Evolutionary conservation across 2,888 invertebrate genomes (phyloP), one percentile per base, ranked within the genome.

Genomic region (Cryptocephalus moraei): DNA sequence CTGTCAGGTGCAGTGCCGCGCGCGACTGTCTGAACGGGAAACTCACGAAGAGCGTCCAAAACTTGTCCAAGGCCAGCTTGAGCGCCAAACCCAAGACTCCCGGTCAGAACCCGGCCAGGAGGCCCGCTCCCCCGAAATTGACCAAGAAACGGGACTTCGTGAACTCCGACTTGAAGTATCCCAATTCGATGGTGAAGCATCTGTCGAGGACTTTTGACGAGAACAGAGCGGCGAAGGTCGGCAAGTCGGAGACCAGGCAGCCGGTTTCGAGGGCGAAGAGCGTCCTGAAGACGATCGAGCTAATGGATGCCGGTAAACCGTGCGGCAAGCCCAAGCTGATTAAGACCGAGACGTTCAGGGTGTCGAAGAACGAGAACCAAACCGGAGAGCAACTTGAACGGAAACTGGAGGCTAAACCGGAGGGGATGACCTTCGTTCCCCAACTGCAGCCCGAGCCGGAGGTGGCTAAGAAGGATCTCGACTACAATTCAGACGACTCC

Each of bases 401-500:
- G n/a, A 34, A 34, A n/a, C 34, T 34, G 34, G 9, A 34, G 36
- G 6, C 12, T 2, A 36, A 4, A 36, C 12, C 12, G 9, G 32
- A 10, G 8, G n/a, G 2, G 33, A 31, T 6, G 32, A 41, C 8
- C 11, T 31, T 32, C 22, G 8, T 11, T 9, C 31, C 11, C 11
- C 22, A 32, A 31, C 42, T 4, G 33, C 1, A 32, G 4, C 32
- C 6, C 1, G 9, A 8, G 32, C 4, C 22, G 12, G 12, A 2
- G 22, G 22, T 6, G 22, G 22, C 22, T 22, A 22, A 58, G 22
- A 53, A 54, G 39, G 48, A 51, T 32, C 47, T 62, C 46, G 63
- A 78, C 67, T 77, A 78, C 56, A 77, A 76, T 60, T 62, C 86
- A 48, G 86, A 87, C 60, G 87, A 87, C 71, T 86, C 86, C 47